These are phyloP conservation scores for Camponotus floridanus DNA, from an alignment of 1,140 invertebrate species.

Conservation along the genomic window DNA sequence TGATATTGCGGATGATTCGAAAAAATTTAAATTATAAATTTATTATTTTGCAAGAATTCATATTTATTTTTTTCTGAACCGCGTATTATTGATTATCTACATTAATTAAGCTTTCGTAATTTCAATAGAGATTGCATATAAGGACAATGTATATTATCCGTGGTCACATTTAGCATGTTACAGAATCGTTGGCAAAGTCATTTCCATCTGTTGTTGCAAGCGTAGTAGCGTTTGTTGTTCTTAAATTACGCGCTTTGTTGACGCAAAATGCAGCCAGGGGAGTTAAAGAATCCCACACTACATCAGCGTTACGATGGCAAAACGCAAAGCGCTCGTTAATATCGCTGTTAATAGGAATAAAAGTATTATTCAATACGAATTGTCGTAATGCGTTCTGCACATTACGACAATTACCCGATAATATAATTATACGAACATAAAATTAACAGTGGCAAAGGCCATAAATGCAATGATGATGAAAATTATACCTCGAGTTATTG, in stretches of 20 bases:
- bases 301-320: neutral
- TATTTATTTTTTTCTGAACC: neutral
- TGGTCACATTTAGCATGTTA: constrained; percentile 3
- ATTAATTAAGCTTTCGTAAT: constrained; percentile 18
- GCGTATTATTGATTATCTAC: neutral
- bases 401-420: neutral
- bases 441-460: constrained; percentile 21
- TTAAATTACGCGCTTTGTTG: constrained; percentile 53
- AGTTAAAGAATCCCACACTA: constrained; percentile 8
- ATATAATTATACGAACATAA: neutral
- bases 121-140: neutral
- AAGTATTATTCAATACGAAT: constrained; percentile 42
- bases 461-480: neutral
- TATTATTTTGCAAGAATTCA: neutral
- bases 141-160: neutral
- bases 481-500: constrained; percentile 28
- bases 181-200: neutral
- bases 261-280: neutral
- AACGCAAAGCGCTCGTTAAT: constrained; percentile 21
- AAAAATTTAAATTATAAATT: constrained; percentile 30
- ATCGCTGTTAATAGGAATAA: constrained; percentile 7
- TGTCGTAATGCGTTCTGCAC: neutral
- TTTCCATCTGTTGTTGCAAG: constrained; percentile 2
- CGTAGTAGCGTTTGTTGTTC: constrained; percentile 34
- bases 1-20: neutral